Evolutionary conservation across 2,113 vertebrate genomes (phyloP), one percentile per base, ranked within the genome.

Genomic region (Uropsilus gracilis): DNA sequence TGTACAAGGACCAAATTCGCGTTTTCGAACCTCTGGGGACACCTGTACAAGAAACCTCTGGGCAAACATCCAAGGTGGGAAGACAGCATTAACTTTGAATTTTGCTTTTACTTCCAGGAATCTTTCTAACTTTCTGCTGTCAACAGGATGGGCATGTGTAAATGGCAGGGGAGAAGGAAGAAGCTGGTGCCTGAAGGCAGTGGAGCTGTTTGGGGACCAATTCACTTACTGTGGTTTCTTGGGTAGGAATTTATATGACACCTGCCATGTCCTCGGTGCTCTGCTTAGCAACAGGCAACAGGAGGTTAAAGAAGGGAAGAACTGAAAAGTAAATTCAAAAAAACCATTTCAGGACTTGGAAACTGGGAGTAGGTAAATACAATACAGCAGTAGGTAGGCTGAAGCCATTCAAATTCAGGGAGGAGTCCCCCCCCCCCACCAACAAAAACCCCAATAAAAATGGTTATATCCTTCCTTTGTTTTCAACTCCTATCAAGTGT

Each of bases 101-200:
- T 82, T 37, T 66, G 82, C 61, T 88, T 39, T 86, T 57, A 83
- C 57, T 90, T 94, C 66, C 53, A 42, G 55, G 63, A 90, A n/a
- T n/a, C 64, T 85, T 82, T 94, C 55, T 82, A 89, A 30, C 80
- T 53, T 91, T 75, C 42, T 44, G 5, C 81, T 76, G 22, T 37
- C 78, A 48, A 37, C 39, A 76, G 68, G 37, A 48, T 39, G 37
- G 30, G 10, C 10, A 89, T 22, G 5, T 68, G 28, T 78, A 39
- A 86, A 82, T 6, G 64, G 5, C n/a, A 90, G 34, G 34, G 13
- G 2, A 22, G 18, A 20, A 50, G 32, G 42, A 63, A 32, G 13
- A 63, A 64, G 61, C 44, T 78, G 30, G 80, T 72, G 92, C 77
- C 61, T 84, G 26, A 53, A 95, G 53, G 59, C 48, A 80, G 42